Evolutionary conservation across 2,888 invertebrate genomes (phyloP).

Genomic region (Tenthredo distinguenda): DNA sequence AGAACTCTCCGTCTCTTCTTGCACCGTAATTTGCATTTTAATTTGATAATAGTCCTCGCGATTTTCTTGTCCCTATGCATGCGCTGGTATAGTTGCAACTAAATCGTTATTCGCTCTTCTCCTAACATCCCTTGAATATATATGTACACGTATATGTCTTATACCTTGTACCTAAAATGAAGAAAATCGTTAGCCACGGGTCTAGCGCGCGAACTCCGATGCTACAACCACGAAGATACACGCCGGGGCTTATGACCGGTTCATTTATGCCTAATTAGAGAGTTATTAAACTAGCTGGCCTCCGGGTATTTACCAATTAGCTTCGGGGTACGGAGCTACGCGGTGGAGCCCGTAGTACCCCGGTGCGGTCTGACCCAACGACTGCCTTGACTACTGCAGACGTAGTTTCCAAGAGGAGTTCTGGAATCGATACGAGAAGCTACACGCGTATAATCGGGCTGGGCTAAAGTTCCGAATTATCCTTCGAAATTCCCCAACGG

Average conservation of each 20-base stretch:
- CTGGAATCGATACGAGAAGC: neutral
- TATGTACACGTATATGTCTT: neutral
- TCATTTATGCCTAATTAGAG: slow-evolving; percentile 12
- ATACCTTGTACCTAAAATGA: neutral
- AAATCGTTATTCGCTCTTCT: neutral
- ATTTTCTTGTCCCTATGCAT: neutral
- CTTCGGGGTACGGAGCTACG: neutral
- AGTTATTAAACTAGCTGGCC: slow-evolving; percentile 3
- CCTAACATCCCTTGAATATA: neutral
- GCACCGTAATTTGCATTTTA: slow-evolving; percentile 62
- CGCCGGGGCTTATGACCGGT: neutral
- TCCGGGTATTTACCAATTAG: slow-evolving; percentile 10
- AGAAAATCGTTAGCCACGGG: neutral
- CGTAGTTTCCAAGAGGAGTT: neutral
- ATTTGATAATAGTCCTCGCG: slow-evolving; percentile 56
- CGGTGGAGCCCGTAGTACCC: neutral
- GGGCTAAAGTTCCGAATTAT: no score
- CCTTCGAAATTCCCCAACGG: no score
- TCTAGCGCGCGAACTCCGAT: neutral
- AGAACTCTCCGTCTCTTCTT: neutral
- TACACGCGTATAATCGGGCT: neutral
- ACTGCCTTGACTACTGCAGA: slow-evolving; percentile 20
- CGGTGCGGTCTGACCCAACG: neutral
- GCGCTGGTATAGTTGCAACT: neutral
- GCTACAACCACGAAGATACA: neutral